phyloP scores from a whole-genome alignment of 2,888 invertebrate genomes.

The Elegia similella region DNA sequence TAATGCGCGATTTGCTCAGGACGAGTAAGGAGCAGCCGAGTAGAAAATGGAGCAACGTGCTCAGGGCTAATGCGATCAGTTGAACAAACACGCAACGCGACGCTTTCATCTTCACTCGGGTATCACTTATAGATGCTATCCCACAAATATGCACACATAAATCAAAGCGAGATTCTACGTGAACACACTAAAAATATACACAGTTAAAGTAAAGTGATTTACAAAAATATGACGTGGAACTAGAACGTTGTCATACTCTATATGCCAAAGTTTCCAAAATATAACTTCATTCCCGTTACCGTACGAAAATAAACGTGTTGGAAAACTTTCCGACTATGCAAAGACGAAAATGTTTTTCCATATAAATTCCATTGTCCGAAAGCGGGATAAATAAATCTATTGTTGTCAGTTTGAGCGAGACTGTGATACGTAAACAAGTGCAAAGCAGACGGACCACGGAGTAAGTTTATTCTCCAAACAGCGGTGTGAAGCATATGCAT shows the following conservation, averaged over 20 bases:
- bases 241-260: slow-evolving; percentile 13
- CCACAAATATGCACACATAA: slow-evolving; percentile 36
- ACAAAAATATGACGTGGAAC: neutral
- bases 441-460: slow-evolving; percentile 49
- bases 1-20: slow-evolving; percentile 68
- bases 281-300: slow-evolving; percentile 18
- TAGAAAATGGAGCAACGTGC: slow-evolving; percentile 75
- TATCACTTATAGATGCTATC: slow-evolving; percentile 52
- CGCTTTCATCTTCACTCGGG: slow-evolving; percentile 78
- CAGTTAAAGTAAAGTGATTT: neutral
- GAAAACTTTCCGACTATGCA: slow-evolving; percentile 17
- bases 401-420: slow-evolving; percentile 49
- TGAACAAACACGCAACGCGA: slow-evolving; percentile 72
- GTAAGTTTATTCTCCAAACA: slow-evolving; percentile 70
- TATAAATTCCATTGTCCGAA: slow-evolving; percentile 30
- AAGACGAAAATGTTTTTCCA: slow-evolving; percentile 24
- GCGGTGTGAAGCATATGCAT: slow-evolving; percentile 33
- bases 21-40: slow-evolving; percentile 66
- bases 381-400: slow-evolving; percentile 49
- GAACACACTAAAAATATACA: neutral
- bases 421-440: slow-evolving; percentile 63
- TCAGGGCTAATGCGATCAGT: slow-evolving; percentile 77
- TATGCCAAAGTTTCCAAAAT: neutral
- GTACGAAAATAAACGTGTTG: slow-evolving; percentile 13
- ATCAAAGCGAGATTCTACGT: neutral